phyloP scores from a whole-genome alignment of 2,113 vertebrate species.

The zebrafish (Danio rerio) region DNA sequence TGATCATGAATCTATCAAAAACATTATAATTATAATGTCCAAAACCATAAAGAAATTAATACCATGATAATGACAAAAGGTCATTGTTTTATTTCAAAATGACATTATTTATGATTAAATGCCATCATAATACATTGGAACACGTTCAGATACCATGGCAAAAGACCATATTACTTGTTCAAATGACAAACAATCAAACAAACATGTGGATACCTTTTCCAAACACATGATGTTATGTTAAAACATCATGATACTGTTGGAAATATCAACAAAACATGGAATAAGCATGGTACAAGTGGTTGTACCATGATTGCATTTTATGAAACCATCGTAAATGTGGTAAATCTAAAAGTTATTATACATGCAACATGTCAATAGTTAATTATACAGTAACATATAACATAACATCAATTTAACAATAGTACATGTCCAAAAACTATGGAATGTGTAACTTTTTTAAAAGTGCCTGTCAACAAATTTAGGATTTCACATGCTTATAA shows the following conservation, averaged over 20 bases:
- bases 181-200: neutral
- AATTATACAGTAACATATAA: no score
- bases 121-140: no score
- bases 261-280: neutral
- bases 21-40: no score
- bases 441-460: neutral
- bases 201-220: neutral
- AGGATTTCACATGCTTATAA: neutral
- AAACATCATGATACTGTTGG: neutral
- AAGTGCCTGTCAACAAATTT: neutral
- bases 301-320: neutral
- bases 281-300: neutral
- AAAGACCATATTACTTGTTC: neutral
- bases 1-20: no score
- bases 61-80: neutral
- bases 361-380: no score
- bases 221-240: neutral
- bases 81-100: neutral
- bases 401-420: neutral
- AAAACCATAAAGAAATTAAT: no score
- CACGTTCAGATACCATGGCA: neutral
- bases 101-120: no score
- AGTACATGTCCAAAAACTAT: neutral
- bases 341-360: no score
- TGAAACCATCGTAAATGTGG: neutral